These are phyloP conservation scores for Lochmaea crataegi DNA, from an alignment of 2,888 invertebrate species.

Conservation along the genomic window DNA sequence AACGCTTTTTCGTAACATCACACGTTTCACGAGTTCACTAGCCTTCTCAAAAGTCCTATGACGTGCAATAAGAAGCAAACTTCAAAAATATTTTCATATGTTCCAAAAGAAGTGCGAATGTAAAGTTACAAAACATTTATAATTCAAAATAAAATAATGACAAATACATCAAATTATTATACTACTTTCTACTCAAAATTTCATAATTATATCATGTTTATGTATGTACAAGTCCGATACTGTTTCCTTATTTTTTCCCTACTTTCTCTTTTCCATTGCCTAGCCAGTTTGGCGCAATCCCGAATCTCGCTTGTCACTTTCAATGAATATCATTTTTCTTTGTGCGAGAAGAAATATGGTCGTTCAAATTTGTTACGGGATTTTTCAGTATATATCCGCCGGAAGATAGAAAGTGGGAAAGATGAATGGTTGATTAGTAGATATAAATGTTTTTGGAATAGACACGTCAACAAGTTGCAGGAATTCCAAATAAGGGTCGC, in stretches of 20 bases:
- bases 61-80: too few species aligned
- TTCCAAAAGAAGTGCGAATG: too few species aligned
- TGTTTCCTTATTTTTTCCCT: background rate
- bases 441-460: background rate
- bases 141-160: too few species aligned
- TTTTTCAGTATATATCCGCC: conserved; percentile 9
- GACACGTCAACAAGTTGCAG: conserved; percentile 2
- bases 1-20: too few species aligned
- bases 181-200: too few species aligned
- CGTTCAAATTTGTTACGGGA: conserved; percentile 32
- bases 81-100: too few species aligned
- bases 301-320: conserved; percentile 42
- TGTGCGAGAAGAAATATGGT: conserved; percentile 27
- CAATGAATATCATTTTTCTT: conserved; percentile 43
- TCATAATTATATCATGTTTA: too few species aligned
- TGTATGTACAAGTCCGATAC: background rate
- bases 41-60: too few species aligned
- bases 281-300: conserved; percentile 29
- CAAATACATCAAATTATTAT: too few species aligned
- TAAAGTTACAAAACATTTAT: too few species aligned
- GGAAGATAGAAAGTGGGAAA: background rate
- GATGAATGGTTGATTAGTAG: conserved; percentile 17
- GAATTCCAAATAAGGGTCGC: too few species aligned
- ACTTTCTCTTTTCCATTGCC: conserved; percentile 10
- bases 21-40: too few species aligned